These are phyloP conservation scores for Thunnus albacares DNA, from an alignment of 2,797 vertebrate species.

Conservation along the genomic window DNA sequence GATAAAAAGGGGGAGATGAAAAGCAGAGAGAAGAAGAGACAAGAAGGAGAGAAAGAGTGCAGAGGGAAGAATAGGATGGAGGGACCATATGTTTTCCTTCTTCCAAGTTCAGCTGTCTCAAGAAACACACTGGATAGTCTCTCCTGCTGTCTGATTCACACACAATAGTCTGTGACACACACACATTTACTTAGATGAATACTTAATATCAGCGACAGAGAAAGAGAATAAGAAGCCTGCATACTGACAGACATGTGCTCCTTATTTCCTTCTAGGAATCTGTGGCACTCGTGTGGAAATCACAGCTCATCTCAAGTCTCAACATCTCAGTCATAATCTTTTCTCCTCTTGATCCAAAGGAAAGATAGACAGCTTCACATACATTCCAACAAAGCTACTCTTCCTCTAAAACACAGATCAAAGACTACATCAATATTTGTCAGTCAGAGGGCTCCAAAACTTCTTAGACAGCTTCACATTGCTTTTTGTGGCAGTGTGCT, in stretches of 20 bases:
- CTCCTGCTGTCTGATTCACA: conserved; percentile 45
- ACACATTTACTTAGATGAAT: conserved; percentile 22
- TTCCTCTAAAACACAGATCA: conserved; percentile 62
- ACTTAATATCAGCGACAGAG: conserved; percentile 19
- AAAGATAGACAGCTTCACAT: conserved; percentile 5
- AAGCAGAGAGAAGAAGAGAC: conserved; percentile 44
- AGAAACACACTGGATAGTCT: conserved; percentile 51
- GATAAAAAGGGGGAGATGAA: conserved; percentile 51
- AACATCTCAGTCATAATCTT: conserved; percentile 6
- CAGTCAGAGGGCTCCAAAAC: conserved; percentile 40
- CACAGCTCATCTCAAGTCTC: conserved; percentile 18
- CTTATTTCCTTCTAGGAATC: conserved; percentile 49
- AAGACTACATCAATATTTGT: conserved; percentile 75
- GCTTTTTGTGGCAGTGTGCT: conserved; percentile 54
- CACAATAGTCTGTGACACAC: conserved; percentile 23
- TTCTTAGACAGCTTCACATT: conserved; percentile 27
- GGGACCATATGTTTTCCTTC: conserved; percentile 67
- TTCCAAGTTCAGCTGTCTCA: conserved; percentile 68
- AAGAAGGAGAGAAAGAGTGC: conserved; percentile 18
- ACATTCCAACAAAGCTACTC: conserved; percentile 7
- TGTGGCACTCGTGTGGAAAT: conserved; percentile 25
- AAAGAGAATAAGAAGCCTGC: neutral
- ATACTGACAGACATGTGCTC: conserved; percentile 35
- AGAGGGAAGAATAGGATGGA: conserved; percentile 39
- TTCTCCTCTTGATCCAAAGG: conserved; percentile 13